Evolutionary conservation across 2,797 vertebrate genomes (phyloP), one percentile per base, ranked within the genome.

Genomic region (Pogonophryne albipinna): DNA sequence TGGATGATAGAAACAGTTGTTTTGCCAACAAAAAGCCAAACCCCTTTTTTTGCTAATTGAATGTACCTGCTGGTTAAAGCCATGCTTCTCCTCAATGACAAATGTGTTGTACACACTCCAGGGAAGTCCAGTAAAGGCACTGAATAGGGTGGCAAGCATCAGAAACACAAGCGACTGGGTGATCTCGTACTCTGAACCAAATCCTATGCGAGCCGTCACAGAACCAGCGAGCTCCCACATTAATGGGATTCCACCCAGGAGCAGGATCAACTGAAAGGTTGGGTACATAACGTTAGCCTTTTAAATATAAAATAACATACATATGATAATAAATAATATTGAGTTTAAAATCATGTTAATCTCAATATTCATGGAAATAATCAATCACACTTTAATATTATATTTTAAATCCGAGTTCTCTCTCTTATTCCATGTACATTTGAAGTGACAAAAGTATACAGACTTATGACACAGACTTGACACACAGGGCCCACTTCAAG

Each of bases 41-140:
- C 13, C 31, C 31, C 10, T 27, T 14, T 16, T 4, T 41, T 62
- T 52, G 19, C 17, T 51, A 19, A 27, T 52, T 17, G 23, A 38
- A 16, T 2, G 19, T 94, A 99, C 98, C 97, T 99, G 98, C 45
- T 99, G 97, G 88, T 99, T 99, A 87, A 99, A 99, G 72, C 98
- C 98, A 11, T 99, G 98, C 66, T 96, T 98, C 92, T 99, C 98
- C 91, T 99, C 98, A 86, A 99, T 99, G 85, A 99, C 92, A 90
- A 99, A 99, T 0, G 97, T 99, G 85, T 95, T 99, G 90, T 99
- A 99, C 62, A 99, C 91, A 91, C 97, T 99, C 98, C 98, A 99
- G 0, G 98, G 98, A 51, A 99, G 95, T 79, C 98, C 98, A 11
- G 97, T 99, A 55, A 97, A 47, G 23, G 98, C 97, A 83, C 97